Evolutionary conservation across 2,888 invertebrate species (phyloP), one percentile per base, ranked within the genome.

Genomic region (Gibbula magus): DNA sequence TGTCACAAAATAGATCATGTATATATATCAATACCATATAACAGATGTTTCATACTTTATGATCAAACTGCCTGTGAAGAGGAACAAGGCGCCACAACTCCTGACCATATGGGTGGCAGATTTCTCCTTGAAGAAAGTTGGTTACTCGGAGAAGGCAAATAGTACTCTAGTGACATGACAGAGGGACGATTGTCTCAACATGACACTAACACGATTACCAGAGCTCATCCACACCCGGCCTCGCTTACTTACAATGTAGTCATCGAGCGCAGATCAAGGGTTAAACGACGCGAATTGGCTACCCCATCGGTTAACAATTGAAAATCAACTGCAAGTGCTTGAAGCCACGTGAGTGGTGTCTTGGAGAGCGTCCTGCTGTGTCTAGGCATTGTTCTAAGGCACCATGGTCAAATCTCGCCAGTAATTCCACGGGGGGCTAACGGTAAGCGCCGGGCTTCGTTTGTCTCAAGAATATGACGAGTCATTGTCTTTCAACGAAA

Each of bases 381-480:
- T 61, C 61, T 13, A 13, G 61, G 29, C 61, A 29, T 61, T 61
- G 61, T 61, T 61, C 29, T 22, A 13, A 5, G 25, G 61, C 61
- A 16, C 16, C 25, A 25, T 61, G 61, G 61, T 61, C 61, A 61
- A 29, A 29, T 29, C 61, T 61, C 61, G 16, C 16, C 29, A 61
- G 29, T 25, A 61, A 29, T 25, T 61, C 61, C 29, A 61, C 61
- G 29, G 29, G 61, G 25, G 29, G 22, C 61, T 61, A 39, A 35
- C n/a, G 20, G 32, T n/a, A n/a, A 35, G 35, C 29, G 70, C 70
- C 35, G 70, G 35, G 70, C 20, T 10, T 35, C 29, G 61, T 35
- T 70, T 70, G 70, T 70, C 35, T 20, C 25, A 35, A 35, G 70
- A 35, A 70, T 70, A 70, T 70, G 70, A 70, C 70, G 70, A 29